Base-by-base conservation (phyloP, 2,113 vertebrate species). In the Erinaceus europaeus region DNA sequence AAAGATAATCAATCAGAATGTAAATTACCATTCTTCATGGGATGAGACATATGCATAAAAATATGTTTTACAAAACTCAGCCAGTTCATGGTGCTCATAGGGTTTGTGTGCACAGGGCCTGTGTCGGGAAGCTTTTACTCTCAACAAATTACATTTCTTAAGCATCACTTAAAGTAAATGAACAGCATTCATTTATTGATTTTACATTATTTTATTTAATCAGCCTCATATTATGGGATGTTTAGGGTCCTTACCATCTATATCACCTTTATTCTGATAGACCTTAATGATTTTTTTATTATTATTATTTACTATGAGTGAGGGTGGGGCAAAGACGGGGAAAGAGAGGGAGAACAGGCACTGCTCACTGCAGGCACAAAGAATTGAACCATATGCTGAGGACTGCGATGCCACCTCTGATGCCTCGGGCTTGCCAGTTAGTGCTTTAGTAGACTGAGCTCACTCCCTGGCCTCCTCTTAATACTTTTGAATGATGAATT, bases 401-500 rank as follows among this genome's bases (percentile, higher is more conserved):
- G n/a, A n/a, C n/a, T n/a, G n/a, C n/a, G n/a, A n/a, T n/a, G n/a
- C n/a, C n/a, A n/a, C n/a, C n/a, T n/a, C n/a, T n/a, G n/a, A n/a
- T n/a, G n/a, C n/a, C n/a, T n/a, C n/a, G n/a, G n/a, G n/a, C n/a
- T n/a, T n/a, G n/a, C n/a, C n/a, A n/a, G n/a, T n/a, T n/a, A n/a
- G n/a, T n/a, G n/a, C n/a, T n/a, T n/a, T n/a, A n/a, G n/a, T n/a
- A n/a, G n/a, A 57, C 8, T 57, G 25, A 11, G 13, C 55, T 57
- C 25, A 27, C 55, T 57, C 55, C 29, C 55, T 20, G 20, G 9
- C 55, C 55, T 27, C n/a, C n/a, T n/a, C n/a, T n/a, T n/a, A n/a
- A n/a, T n/a, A n/a, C n/a, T n/a, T n/a, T n/a, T 52, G 13, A 72
- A 14, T 84, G 61, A 40, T 82, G 77, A 82, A 9, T 91, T 86